Evolutionary conservation across 1,140 invertebrate genomes (phyloP).

Genomic region (Dinoponera quadriceps): DNA sequence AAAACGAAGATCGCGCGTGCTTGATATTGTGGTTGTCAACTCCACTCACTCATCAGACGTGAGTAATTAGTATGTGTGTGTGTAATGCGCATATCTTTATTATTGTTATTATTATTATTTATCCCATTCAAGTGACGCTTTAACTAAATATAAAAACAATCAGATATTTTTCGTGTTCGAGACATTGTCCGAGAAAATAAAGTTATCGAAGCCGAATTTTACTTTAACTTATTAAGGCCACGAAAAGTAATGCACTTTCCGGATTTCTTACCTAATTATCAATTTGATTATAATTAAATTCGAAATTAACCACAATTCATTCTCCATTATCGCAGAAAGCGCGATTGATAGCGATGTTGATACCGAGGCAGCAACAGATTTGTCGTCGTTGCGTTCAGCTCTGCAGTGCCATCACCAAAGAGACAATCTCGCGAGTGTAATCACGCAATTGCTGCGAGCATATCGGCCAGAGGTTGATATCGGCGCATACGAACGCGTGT

Average conservation of each 20-base stretch:
- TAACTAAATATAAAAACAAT: neutral
- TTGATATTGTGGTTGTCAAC: conserved; percentile 6
- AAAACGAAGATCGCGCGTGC: neutral
- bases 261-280: too few species aligned
- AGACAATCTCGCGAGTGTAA: conserved; percentile 74
- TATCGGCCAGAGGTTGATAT: conserved; percentile 81
- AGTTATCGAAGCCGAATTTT: neutral
- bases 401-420: conserved; percentile 74
- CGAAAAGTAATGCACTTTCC: too few species aligned
- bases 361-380: conserved; percentile 62
- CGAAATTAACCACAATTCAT: conserved; percentile 19
- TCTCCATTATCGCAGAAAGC: conserved; percentile 41
- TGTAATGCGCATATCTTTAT: too few species aligned
- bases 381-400: conserved; percentile 74
- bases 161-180: neutral
- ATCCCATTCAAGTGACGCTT: neutral
- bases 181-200: neutral
- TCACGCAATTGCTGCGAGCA: conserved; percentile 77
- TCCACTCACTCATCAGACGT: neutral
- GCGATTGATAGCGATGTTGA: conserved; percentile 44
- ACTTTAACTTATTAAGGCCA: neutral
- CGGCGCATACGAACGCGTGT: conserved; percentile 75
- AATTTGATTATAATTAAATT: too few species aligned
- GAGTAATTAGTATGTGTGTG: neutral
- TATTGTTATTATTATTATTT: too few species aligned